Evolutionary conservation across 23 tunicate species (phyloP).

Genomic region (Trididemnum clinides): DNA sequence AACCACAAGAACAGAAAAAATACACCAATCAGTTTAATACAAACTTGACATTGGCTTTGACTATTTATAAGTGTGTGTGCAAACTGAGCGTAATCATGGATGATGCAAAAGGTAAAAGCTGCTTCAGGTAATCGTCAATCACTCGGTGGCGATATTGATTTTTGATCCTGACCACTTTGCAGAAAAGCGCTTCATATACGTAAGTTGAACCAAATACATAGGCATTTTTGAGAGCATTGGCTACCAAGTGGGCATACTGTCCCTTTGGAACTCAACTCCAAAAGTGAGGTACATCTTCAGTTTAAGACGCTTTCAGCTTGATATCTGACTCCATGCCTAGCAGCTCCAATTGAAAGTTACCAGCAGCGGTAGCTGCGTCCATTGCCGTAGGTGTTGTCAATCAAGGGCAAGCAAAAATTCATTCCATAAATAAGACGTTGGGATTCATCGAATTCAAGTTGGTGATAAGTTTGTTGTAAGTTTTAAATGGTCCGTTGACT

Average conservation of each 20-base stretch:
- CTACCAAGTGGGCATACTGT: not conserved
- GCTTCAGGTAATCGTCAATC: not conserved
- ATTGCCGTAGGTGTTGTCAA: not conserved
- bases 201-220: not conserved
- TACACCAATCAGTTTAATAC: too few relatives aligned
- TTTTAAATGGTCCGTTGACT: not conserved
- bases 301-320: not conserved
- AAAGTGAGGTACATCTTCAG: not conserved
- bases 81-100: too few relatives aligned
- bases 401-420: not conserved
- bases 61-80: too few relatives aligned
- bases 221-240: not conserved
- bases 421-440: not conserved
- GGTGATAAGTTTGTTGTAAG: not conserved
- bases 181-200: too few relatives aligned
- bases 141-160: too few relatives aligned
- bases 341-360: too few relatives aligned
- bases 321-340: too few relatives aligned
- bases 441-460: not conserved
- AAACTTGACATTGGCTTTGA: too few relatives aligned
- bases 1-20: too few relatives aligned
- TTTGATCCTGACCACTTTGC: too few relatives aligned
- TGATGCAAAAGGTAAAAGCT: too few relatives aligned
- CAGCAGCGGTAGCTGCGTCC: not conserved
- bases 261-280: too few relatives aligned